Percentiles rank a stretch among this genome's conserved stretches.
Conservation (phyloP, 2,797 vertebrate genomes). For the Platalea minor region DNA sequence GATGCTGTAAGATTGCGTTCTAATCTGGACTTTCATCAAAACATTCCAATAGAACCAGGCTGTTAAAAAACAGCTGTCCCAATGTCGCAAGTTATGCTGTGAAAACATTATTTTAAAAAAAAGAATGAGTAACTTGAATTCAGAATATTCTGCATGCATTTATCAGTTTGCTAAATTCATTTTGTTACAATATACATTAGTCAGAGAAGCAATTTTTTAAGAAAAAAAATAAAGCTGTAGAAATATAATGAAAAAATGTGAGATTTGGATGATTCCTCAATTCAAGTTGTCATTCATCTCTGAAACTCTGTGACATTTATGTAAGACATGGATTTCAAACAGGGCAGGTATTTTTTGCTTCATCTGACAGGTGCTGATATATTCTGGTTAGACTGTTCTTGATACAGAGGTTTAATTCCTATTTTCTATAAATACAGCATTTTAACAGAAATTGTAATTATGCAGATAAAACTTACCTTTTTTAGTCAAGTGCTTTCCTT, state of each 20-base stretch:
- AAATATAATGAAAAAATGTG: neutral
- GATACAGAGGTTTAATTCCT: neutral
- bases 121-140: neutral
- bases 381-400: neutral
- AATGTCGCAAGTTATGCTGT: neutral
- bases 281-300: neutral
- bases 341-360: neutral
- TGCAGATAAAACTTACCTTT: neutral
- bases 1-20: neutral
- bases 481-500: neutral
- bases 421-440: neutral
- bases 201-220: neutral
- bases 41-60: neutral
- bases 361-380: neutral
- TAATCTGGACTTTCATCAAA: slow-evolving; percentile 5
- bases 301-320: neutral
- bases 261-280: neutral
- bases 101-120: neutral
- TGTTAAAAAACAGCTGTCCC: neutral
- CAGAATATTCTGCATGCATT: neutral
- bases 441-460: neutral
- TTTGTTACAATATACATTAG: neutral
- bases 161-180: neutral
- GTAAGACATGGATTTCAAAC: neutral
- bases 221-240: neutral